Evolutionary conservation across 2,113 vertebrate genomes (phyloP), one percentile per base, ranked within the genome.

Genomic region (Climacteris rufus): DNA sequence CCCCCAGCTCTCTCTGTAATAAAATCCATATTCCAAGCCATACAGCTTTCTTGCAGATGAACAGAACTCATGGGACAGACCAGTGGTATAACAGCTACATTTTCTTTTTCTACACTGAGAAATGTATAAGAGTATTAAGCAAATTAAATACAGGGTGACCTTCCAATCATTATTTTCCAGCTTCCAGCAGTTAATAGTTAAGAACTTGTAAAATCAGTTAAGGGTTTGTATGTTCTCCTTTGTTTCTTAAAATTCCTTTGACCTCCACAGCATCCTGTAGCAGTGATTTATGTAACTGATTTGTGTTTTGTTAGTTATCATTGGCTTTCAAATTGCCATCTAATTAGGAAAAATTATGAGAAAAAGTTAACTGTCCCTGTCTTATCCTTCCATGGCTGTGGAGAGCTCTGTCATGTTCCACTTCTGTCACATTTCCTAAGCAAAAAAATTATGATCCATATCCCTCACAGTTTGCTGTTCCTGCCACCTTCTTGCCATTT

Each of bases 1-100:
- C 89, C 87, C 88, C 78, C 54, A 86, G 57, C 71, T 91, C 89
- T 83, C 78, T 35, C 57, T 91, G 3, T 92, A 90, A 93, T 91
- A 77, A 94, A 96, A 91, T 53, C 74, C 74, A 31, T 77, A 35
- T 94, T 80, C 70, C 66, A 40, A 64, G 45, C 31, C 35, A 22
- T 45, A 45, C 13, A 68, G 79, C 56, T 85, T 89, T 30, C 57
- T 33, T 84, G 39, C 53, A 90, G 84, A 76, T 80, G n/a, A 77
- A 37, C 45, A 61, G 45, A 60, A 69, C 69, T 42, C 40, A 10
- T 64, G 40, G 22, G 23, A 33, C 82, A 91, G n/a, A 64, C 7
- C 22, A 44, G 4, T 8, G 3, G 9, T 50, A 1, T 13, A 76
- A n/a, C 56, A 65, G 61, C 44, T 72, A 21, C n/a, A 8, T 79